Base-by-base conservation (phyloP, 2,888 invertebrate species). In the Disparrhopalites patrizii region DNA sequence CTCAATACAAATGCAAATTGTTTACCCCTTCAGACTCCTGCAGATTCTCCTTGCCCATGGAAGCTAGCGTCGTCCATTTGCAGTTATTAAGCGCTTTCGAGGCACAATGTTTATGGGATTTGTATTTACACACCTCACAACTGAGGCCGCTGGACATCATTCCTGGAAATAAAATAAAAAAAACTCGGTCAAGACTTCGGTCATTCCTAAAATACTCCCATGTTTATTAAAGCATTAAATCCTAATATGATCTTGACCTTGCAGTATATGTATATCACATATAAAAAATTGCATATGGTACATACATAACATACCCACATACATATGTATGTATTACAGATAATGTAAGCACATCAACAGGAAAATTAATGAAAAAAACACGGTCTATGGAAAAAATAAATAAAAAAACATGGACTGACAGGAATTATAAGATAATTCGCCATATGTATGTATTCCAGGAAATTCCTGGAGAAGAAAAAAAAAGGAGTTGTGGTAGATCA, bases 51-150 rank as follows among this genome's bases (percentile, higher is more conserved):
- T 90, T 90, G n/a, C 95, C 95, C 65, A 98, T 88, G 47, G 93
- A 93, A 5, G 95, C 91, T 73, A 97, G 83, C 43, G 95, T 95
- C 75, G 94, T 97, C 97, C 97, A 97, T 79, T 98, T 98, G 84
- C 97, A 98, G 78, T 92, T 93, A 75, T 91, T 90, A 77, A 91
- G 89, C 62, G 96, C 93, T 77, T 93, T 91, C 63, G 89, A 86
- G 0, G 94, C 94, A 80, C 97, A 98, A 62, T 92, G 83, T 81
- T 96, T 96, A 82, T 98, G 97, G 68, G 93, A 93, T 80, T 97
- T 96, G 81, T 91, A 92, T 83, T 97, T 97, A 85, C 97, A 97
- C 38, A 97, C 90, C 81, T 96, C 96, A 81, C 97, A 97, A 73
- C 94, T 94, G 36, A 95, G 86, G 40, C 96, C 96, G 79, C 95